Evolutionary conservation across 2,113 vertebrate genomes (phyloP).

Genomic region (Dryoscopus gambensis): DNA sequence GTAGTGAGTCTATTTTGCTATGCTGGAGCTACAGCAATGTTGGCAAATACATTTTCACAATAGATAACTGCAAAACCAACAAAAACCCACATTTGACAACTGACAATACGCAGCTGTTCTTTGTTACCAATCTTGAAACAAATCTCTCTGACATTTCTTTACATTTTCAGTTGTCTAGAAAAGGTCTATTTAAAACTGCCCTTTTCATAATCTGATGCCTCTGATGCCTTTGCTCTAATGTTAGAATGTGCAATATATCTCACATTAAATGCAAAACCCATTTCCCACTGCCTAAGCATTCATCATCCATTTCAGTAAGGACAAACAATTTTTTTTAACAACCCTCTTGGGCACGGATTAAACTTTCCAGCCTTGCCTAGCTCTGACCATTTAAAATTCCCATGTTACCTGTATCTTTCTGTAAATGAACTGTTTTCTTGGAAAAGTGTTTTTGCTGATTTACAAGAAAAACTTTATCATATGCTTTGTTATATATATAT

Average conservation of each 20-base stretch:
- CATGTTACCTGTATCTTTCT: background rate
- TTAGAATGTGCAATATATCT: background rate
- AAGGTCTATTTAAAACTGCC: background rate
- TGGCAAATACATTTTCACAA: background rate
- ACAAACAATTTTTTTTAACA: background rate
- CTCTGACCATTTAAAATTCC: background rate
- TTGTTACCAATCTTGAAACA: background rate
- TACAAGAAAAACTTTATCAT: background rate
- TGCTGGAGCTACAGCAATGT: background rate
- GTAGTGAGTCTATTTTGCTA: background rate
- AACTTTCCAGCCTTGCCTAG: background rate
- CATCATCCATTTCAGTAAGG: background rate
- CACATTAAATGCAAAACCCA: background rate
- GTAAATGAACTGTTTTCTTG: background rate
- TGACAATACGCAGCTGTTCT: background rate
- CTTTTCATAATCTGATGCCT: background rate
- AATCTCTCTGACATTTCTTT: background rate
- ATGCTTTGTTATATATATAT: background rate
- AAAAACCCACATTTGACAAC: background rate
- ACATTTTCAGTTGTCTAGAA: background rate
- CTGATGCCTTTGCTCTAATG: background rate
- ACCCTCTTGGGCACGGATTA: background rate
- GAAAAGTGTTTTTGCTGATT: background rate
- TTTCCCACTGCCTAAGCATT: background rate
- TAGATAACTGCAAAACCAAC: background rate